Percentiles rank a stretch among this genome's conserved stretches.
Evolutionary conservation across 2,888 invertebrate species (phyloP).

Genomic region (Dilophus febrilis): DNA sequence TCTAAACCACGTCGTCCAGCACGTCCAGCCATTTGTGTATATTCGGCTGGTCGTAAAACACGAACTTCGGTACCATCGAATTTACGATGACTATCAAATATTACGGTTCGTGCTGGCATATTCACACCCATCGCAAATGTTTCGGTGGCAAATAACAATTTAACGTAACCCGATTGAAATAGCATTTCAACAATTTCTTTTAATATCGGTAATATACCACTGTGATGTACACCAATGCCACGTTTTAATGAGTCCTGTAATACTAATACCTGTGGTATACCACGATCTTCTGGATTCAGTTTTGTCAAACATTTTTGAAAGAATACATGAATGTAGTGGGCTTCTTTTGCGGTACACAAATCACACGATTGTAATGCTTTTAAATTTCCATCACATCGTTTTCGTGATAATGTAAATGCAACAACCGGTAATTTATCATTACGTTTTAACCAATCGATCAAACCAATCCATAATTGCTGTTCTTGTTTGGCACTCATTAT

Average conservation of each 20-base stretch:
- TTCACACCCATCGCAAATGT: slow-evolving; percentile 99
- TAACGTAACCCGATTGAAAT: slow-evolving; percentile 85
- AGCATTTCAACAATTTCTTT: slow-evolving; percentile 98
- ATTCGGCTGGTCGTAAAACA: slow-evolving; percentile 76
- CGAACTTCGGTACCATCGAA: slow-evolving; percentile 73
- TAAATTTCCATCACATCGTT: slow-evolving; percentile 40
- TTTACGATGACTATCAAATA: slow-evolving; percentile 84
- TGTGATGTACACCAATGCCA: slow-evolving; percentile 96
- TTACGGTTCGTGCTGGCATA: slow-evolving; percentile 96
- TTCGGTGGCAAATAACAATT: slow-evolving; percentile 90
- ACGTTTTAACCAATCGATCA: slow-evolving; percentile 66
- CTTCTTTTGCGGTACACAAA: slow-evolving; percentile 71
- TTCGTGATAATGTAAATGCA: slow-evolving; percentile 76
- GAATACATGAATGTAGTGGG: slow-evolving; percentile 66
- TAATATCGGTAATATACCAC: slow-evolving; percentile 93
- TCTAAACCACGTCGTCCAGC: slow-evolving; percentile 89
- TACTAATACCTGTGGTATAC: slow-evolving; percentile 66
- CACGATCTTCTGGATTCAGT: slow-evolving; percentile 70
- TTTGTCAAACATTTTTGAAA: slow-evolving; percentile 68
- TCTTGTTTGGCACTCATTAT: slow-evolving; percentile 46
- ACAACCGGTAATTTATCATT: slow-evolving; percentile 83
- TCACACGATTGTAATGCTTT: slow-evolving; percentile 47
- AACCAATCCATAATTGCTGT: slow-evolving; percentile 61
- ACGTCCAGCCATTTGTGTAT: slow-evolving; percentile 96
- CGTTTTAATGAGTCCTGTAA: slow-evolving; percentile 55